phyloP scores from a whole-genome alignment of 1,140 invertebrate species.

The Hylaeus volcanicus region DNA sequence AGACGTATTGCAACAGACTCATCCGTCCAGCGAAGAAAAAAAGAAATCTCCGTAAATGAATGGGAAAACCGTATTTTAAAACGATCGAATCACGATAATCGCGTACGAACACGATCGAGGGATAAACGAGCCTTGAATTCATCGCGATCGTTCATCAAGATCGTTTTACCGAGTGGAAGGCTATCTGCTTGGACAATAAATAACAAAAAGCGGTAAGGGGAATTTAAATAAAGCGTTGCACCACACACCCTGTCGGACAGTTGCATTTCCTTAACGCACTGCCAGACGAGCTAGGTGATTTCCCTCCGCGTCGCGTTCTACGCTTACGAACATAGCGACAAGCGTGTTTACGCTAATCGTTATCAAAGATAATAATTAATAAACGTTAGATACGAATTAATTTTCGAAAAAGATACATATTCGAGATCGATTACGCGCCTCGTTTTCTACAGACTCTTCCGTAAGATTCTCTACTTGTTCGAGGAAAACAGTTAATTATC shows the following conservation, averaged over 20 bases:
- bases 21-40: background rate
- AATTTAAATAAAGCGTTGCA: background rate
- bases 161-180: slow-evolving; percentile 13
- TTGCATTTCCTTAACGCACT: background rate
- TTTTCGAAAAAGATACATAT: no score
- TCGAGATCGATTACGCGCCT: no score
- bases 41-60: background rate
- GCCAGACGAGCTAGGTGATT: no score
- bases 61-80: slow-evolving; percentile 12
- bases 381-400: no score
- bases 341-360: background rate
- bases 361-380: no score
- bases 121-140: slow-evolving; percentile 23
- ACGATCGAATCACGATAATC: slow-evolving; percentile 1
- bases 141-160: slow-evolving; percentile 26
- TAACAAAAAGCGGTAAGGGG: background rate
- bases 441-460: no score
- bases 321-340: background rate
- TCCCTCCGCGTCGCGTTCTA: no score
- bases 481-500: no score
- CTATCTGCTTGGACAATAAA: background rate
- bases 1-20: background rate
- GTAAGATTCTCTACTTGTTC: no score
- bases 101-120: background rate
- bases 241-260: background rate